phyloP scores from a whole-genome alignment of 1,140 invertebrate genomes.

The Linepithema humile region DNA sequence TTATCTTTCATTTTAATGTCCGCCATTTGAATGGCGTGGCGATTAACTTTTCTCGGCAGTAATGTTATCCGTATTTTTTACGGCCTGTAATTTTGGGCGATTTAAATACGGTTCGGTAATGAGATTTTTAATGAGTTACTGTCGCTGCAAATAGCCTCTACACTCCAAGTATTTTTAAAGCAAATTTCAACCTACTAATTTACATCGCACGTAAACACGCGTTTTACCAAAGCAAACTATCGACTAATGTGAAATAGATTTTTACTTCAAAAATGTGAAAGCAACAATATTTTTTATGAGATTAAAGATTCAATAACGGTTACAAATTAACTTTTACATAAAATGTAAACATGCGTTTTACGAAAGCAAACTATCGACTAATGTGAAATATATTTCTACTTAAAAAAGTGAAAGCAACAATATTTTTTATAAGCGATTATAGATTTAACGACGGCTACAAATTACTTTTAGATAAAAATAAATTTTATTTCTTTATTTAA shows the following conservation, averaged over 20 bases:
- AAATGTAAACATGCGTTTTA: not conserved
- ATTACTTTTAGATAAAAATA: slow-evolving; percentile 1
- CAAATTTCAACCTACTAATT: slow-evolving; percentile 15
- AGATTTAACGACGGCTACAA: not conserved
- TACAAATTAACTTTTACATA: slow-evolving; percentile 13
- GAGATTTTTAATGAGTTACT: slow-evolving; percentile 48
- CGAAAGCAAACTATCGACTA: not conserved
- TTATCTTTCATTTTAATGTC: slow-evolving; percentile 30
- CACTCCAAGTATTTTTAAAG: not conserved
- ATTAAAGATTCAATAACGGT: not conserved
- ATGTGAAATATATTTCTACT: not conserved
- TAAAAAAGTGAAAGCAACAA: not conserved
- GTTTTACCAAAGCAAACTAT: not conserved
- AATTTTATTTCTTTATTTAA: not conserved
- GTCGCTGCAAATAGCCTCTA: not conserved
- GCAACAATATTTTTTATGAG: not conserved
- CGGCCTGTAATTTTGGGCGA: slow-evolving; percentile 32
- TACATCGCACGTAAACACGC: not conserved
- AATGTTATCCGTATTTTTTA: slow-evolving; percentile 32
- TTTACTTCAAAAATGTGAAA: not conserved
- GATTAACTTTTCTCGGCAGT: slow-evolving; percentile 26
- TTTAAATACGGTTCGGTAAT: slow-evolving; percentile 39
- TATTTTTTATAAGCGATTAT: not conserved
- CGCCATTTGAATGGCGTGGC: not conserved
- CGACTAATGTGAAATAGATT: not conserved